Evolutionary conservation across 2,797 vertebrate genomes (phyloP).

Genomic region (Orientallactaga sibirica): DNA sequence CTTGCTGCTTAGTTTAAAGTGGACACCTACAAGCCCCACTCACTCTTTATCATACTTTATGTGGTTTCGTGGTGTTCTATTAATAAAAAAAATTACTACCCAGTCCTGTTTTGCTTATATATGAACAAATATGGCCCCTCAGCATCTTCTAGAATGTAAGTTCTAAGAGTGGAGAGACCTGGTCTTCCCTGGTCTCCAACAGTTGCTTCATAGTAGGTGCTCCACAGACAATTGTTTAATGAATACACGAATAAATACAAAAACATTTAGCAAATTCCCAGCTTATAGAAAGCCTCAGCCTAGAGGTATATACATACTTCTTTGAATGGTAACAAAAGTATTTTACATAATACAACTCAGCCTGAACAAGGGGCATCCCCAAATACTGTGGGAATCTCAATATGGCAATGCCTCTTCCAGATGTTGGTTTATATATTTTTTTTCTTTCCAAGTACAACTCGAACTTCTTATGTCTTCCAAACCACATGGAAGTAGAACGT

Average conservation of each 20-base stretch:
- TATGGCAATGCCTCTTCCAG: constrained; percentile 79
- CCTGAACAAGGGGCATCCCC: constrained; percentile 67
- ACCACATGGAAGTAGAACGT: constrained; percentile 86
- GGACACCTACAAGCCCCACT: not conserved
- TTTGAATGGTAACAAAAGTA: constrained; percentile 41
- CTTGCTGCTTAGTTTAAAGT: not conserved
- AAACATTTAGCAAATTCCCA: not conserved
- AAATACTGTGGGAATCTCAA: constrained; percentile 75
- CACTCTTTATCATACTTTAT: not conserved
- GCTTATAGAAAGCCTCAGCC: not conserved
- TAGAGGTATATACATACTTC: not conserved
- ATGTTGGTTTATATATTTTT: constrained; percentile 76
- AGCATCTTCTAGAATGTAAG: not conserved
- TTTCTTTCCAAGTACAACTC: constrained; percentile 82
- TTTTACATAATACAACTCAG: constrained; percentile 72
- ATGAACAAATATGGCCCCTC: not conserved
- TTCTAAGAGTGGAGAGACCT: not conserved
- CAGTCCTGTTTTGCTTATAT: not conserved
- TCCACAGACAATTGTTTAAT: not conserved
- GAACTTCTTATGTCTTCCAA: constrained; percentile 82
- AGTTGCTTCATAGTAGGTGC: too few species aligned
- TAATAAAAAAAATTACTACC: not conserved
- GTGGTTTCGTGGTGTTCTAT: not conserved
- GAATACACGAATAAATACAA: not conserved
- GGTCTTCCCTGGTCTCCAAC: not conserved